These are phyloP conservation scores for Gymnoscelis rufifasciata DNA, from an alignment of 2,888 invertebrate genomes.

Conservation along the genomic window DNA sequence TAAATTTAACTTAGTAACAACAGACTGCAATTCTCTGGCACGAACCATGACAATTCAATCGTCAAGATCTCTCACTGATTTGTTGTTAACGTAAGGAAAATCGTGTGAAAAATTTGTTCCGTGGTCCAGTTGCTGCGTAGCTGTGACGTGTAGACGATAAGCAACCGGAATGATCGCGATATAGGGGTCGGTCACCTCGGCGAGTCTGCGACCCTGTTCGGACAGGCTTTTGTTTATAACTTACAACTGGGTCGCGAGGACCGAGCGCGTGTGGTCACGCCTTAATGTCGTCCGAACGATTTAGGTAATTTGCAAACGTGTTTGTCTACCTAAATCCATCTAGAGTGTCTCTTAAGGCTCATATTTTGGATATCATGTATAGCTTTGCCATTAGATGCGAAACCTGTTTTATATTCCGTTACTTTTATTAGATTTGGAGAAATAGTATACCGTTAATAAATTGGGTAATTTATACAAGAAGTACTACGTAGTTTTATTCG, in stretches of 20 bases:
- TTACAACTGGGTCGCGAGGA: conserved; percentile 46
- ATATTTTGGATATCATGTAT: conserved; percentile 1
- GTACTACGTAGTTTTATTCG: too few relatives aligned
- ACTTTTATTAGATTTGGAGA: conserved; percentile 5
- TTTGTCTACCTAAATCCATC: conserved; percentile 6
- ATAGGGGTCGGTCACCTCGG: conserved; percentile 68
- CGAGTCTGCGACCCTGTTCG: conserved; percentile 63
- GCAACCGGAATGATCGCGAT: conserved; percentile 64
- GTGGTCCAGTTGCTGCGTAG: conserved; percentile 48
- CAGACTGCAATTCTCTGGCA: conserved; percentile 16
- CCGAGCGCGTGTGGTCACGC: conserved; percentile 27
- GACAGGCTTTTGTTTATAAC: conserved; percentile 50
- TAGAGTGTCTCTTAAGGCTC: neutral
- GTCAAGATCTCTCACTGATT: conserved; percentile 7
- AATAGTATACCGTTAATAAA: conserved; percentile 7
- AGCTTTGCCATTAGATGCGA: neutral
- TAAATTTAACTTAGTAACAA: conserved; percentile 10
- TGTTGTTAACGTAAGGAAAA: conserved; percentile 25
- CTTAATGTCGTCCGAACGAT: conserved; percentile 17
- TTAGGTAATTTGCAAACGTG: conserved; percentile 9
- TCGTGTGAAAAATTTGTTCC: conserved; percentile 47
- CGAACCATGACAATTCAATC: conserved; percentile 13
- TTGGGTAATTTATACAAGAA: too few relatives aligned
- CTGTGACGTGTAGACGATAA: conserved; percentile 47
- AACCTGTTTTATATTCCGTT: conserved; percentile 16